Percentiles rank a stretch among this genome's conserved stretches.
Evolutionary conservation across 2,888 invertebrate genomes (phyloP).

Genomic region (Amphipoea lucens): DNA sequence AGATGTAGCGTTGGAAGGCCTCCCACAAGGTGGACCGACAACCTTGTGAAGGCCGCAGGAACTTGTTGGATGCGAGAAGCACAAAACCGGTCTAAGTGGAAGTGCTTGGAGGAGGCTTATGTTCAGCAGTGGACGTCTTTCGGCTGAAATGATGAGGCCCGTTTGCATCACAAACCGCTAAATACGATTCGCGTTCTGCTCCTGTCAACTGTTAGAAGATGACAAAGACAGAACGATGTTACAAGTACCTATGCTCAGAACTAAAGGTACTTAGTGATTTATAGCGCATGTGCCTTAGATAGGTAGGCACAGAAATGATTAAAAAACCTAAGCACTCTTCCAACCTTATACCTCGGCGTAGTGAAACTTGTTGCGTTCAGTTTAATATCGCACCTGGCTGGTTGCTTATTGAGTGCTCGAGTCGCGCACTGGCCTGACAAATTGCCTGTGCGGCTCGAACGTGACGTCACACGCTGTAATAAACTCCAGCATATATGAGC

Average conservation of each 20-base stretch:
- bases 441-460: conserved; percentile 56
- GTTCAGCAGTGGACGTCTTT: too few species aligned
- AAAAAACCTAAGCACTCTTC: background rate
- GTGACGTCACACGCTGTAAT: conserved; percentile 65
- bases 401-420: conserved; percentile 67
- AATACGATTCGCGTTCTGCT: too few species aligned
- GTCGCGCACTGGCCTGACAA: conserved; percentile 65
- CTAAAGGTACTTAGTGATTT: background rate
- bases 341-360: background rate
- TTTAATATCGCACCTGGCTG: conserved; percentile 71
- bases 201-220: too few species aligned
- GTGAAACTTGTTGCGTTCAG: conserved; percentile 64
- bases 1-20: too few species aligned
- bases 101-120: too few species aligned
- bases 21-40: too few species aligned
- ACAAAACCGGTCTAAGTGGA: too few species aligned
- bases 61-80: too few species aligned
- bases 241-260: background rate
- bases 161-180: too few species aligned
- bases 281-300: background rate
- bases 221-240: background rate
- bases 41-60: too few species aligned
- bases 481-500: conserved; percentile 52
- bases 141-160: too few species aligned
- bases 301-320: background rate